Base-by-base conservation (phyloP, 1,140 invertebrate genomes). In the Apocrypta bakeri region DNA sequence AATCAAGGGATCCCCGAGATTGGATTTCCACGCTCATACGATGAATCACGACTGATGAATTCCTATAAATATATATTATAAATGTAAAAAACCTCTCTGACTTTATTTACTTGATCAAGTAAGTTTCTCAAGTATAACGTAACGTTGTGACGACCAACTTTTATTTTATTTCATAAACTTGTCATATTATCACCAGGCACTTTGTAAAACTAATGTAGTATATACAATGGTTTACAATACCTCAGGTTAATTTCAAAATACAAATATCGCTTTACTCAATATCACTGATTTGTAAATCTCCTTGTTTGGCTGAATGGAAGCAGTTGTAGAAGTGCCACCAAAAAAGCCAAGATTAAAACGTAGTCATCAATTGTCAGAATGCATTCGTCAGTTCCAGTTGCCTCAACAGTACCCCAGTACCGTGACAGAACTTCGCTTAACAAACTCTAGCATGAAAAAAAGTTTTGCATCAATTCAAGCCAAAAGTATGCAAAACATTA, bases 401-500 rank as follows among this genome's bases (percentile, higher is more conserved):
- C 79, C 79, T 0, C 79, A 77, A n/a, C 85, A 87, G 8, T 87
- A 82, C 61, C 85, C 85, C 0, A 85, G 84, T 9, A 83, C 17
- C n/a, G 25, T 75, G 0, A n/a, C 17, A 0, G 40, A 31, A 69
- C n/a, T 42, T 3, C 14, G 27, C 17, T 33, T 33, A 21, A 7
- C 0, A 74, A 64, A 11, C 14, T 0, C 33, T n/a, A 72, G 27
- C 24, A 2, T 21, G 12, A 0, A n/a, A 4, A 1, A 61, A 12
- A 29, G 9, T 21, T 0, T 2, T 3, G 0, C 9, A 9, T 17
- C 8, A 25, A 31, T 17, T 0, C 68, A 25, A 27, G 48, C 71
- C 25, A 73, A 73, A 17, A 8, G 3, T 8, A 1, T 37, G 0
- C 7, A 24, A 1, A 21, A 37, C 0, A 73, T 7, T 9, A 3